Conservation (phyloP, 1,140 invertebrate genomes). For the Archivesica marissinica region DNA sequence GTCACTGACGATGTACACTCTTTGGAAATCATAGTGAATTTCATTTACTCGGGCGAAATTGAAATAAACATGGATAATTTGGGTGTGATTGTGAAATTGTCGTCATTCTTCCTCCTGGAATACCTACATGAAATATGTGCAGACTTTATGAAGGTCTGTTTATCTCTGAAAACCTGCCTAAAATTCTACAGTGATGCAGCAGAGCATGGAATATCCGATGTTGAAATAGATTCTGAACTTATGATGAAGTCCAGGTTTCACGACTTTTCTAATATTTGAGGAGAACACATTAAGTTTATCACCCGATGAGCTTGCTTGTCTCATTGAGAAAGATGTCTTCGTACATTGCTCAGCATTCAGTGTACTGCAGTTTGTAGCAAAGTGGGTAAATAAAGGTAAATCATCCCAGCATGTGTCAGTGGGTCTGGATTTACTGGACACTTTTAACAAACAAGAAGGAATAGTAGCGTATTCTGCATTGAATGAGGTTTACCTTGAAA, state of each 20-base stretch:
- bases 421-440: conserved; percentile 29
- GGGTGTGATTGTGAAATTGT: conserved; percentile 39
- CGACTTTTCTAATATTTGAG: conserved; percentile 48
- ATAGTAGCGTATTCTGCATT: neutral
- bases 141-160: conserved; percentile 28
- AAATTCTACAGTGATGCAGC: conserved; percentile 35
- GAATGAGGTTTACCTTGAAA: conserved; percentile 31
- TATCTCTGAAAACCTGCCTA: conserved; percentile 46
- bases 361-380: conserved; percentile 44
- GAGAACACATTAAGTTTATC: conserved; percentile 28
- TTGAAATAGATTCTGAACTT: conserved; percentile 14
- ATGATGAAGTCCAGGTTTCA: conserved; percentile 51
- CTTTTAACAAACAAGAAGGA: neutral
- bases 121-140: conserved; percentile 8
- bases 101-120: conserved; percentile 56
- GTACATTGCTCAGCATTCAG: conserved; percentile 8
- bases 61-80: conserved; percentile 48
- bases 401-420: conserved; percentile 3
- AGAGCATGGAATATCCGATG: conserved; percentile 46
- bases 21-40: conserved; percentile 43
- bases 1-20: conserved; percentile 27
- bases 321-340: conserved; percentile 29
- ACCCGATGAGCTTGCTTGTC: conserved; percentile 29
- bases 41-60: conserved; percentile 50
- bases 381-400: conserved; percentile 51